These are phyloP conservation scores for Exocentrus adspersus DNA, from an alignment of 2,888 invertebrate species.

Conservation along the genomic window DNA sequence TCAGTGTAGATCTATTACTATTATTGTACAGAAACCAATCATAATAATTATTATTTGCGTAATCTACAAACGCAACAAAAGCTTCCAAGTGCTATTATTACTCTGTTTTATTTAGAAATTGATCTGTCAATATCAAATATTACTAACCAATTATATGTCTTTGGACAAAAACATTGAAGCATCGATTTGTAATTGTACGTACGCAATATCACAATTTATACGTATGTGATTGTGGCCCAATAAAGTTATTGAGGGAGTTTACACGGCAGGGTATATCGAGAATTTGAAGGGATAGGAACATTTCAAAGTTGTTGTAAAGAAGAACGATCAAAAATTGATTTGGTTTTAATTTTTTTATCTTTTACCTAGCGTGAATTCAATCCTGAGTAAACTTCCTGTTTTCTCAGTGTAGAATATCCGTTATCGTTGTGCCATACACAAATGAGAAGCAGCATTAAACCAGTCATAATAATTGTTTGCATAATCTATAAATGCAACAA, in stretches of 20 bases:
- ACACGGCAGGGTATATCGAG: not conserved
- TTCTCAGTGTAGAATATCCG: too few relatives aligned
- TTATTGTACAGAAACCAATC: not conserved
- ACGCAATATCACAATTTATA: not conserved
- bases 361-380: too few relatives aligned
- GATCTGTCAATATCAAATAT: constrained; percentile 26
- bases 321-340: too few relatives aligned
- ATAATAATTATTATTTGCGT: constrained; percentile 19
- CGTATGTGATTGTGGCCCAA: too few relatives aligned
- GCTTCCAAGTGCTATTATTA: constrained; percentile 3
- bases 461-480: constrained; percentile 19
- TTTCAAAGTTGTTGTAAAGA: too few relatives aligned
- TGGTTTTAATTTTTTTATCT: too few relatives aligned
- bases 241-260: too few relatives aligned
- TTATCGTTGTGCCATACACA: not conserved
- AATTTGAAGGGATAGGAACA: not conserved
- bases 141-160: constrained; percentile 19
- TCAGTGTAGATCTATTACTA: too few relatives aligned
- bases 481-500: constrained; percentile 14
- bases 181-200: constrained; percentile 6
- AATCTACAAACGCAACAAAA: constrained; percentile 14
- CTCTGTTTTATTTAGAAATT: constrained; percentile 21
- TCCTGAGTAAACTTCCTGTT: too few relatives aligned
- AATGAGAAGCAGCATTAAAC: constrained; percentile 3
- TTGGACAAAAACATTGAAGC: constrained; percentile 10